Percentiles rank a stretch among this genome's conserved stretches.
Conservation (phyloP, 1,140 invertebrate species). For the Calosoma granatense region DNA sequence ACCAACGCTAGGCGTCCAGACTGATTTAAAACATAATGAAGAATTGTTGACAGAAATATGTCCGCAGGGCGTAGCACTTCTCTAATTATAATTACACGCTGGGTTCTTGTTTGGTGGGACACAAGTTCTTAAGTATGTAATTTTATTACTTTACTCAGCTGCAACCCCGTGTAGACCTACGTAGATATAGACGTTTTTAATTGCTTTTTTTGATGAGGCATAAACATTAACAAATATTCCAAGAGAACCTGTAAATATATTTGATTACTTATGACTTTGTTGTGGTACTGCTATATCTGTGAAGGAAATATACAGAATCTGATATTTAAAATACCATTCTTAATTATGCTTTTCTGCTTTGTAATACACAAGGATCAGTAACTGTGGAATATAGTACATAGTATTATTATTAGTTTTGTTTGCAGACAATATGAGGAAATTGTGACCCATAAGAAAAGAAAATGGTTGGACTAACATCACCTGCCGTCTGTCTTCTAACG, state of each 20-base stretch:
- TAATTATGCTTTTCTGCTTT: too few species aligned
- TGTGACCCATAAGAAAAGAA: not conserved
- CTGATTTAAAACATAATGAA: not conserved
- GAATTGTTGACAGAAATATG: not conserved
- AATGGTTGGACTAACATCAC: not conserved
- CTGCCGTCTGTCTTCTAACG: not conserved
- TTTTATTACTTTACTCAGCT: not conserved
- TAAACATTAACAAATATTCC: too few species aligned
- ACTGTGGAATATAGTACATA: not conserved
- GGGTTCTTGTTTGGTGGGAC: too few species aligned
- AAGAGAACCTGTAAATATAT: too few species aligned
- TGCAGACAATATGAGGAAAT: slow-evolving; percentile 7
- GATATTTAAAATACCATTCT: too few species aligned
- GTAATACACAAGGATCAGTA: too few species aligned
- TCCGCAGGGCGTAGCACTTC: not conserved
- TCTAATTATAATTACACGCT: too few species aligned
- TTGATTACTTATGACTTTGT: too few species aligned
- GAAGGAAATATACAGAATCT: too few species aligned
- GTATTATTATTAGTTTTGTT: not conserved
- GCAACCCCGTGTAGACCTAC: not conserved
- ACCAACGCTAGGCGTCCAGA: not conserved
- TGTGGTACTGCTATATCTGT: too few species aligned
- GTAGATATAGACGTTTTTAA: not conserved
- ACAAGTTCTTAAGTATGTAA: not conserved
- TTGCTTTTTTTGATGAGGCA: not conserved